Conservation (phyloP, 2,797 vertebrate genomes). For the Centroberyx gerrardi region DNA sequence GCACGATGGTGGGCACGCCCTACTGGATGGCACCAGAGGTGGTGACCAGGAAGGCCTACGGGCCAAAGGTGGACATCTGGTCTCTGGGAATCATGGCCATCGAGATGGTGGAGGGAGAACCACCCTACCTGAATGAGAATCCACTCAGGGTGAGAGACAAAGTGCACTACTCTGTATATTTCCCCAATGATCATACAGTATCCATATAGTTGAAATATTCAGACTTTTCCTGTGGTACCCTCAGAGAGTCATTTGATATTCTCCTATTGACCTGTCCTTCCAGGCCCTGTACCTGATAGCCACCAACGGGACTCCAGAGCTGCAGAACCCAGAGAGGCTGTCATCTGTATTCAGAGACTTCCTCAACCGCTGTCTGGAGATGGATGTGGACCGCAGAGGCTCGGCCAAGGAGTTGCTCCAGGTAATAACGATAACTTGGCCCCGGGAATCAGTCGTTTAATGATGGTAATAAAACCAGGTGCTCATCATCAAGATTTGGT, state of each 20-base stretch:
- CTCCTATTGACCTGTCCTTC: background rate
- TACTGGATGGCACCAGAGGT: conserved; percentile 96
- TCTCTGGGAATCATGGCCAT: conserved; percentile 95
- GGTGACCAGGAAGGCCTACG: conserved; percentile 92
- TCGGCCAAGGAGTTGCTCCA: conserved; percentile 93
- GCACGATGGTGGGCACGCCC: conserved; percentile 93
- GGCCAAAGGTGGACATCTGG: conserved; percentile 94
- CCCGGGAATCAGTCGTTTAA: background rate
- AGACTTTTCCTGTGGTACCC: no score
- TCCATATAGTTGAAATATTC: conserved; percentile 19
- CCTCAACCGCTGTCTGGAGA: conserved; percentile 92
- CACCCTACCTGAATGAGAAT: conserved; percentile 94
- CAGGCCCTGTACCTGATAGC: conserved; percentile 94
- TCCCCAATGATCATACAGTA: background rate
- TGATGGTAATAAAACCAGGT: background rate
- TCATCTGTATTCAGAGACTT: conserved; percentile 92
- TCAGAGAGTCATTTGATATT: background rate
- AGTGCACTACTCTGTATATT: no score
- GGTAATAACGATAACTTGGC: conserved; percentile 70
- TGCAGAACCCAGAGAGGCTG: conserved; percentile 92
- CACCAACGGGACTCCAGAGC: conserved; percentile 92
- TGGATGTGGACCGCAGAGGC: conserved; percentile 93
- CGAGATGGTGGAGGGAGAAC: conserved; percentile 95
- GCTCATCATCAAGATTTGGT: background rate
- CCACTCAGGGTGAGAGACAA: conserved; percentile 88